These are phyloP conservation scores for Ceyx erithaca DNA, from an alignment of 2,797 vertebrate species.

Conservation along the genomic window DNA sequence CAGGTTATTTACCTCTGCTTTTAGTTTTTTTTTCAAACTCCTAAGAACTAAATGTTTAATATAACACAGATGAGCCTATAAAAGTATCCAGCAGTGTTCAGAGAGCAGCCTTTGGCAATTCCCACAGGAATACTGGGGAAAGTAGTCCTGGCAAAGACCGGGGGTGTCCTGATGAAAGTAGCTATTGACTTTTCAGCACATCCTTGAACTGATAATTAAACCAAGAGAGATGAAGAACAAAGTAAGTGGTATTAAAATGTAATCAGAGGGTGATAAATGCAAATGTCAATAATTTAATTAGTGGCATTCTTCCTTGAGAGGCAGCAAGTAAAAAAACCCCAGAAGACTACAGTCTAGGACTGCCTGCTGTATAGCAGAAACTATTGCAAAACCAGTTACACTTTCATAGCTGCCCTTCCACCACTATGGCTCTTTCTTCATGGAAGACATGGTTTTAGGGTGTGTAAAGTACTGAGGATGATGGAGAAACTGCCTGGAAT, in stretches of 20 bases:
- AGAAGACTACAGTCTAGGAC: neutral
- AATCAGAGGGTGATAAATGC: conserved; percentile 31
- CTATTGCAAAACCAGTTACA: neutral
- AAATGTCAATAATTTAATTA: conserved; percentile 65
- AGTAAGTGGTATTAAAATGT: conserved; percentile 41
- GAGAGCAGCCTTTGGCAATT: neutral
- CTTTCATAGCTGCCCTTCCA: neutral
- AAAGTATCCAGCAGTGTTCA: neutral
- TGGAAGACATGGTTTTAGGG: neutral
- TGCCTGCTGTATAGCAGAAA: neutral
- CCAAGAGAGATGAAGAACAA: conserved; percentile 13
- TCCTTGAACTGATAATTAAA: conserved; percentile 33
- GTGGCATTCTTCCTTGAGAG: conserved; percentile 22
- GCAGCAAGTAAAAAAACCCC: neutral
- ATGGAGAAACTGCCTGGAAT: neutral
- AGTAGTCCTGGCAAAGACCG: neutral
- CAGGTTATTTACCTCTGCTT: neutral
- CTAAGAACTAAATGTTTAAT: neutral
- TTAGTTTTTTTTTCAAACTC: neutral
- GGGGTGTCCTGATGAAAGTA: neutral
- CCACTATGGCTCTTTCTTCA: neutral
- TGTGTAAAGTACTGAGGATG: neutral
- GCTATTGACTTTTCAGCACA: conserved; percentile 47
- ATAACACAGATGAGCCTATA: neutral
- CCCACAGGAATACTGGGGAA: neutral